phyloP scores from a whole-genome alignment of 2,113 vertebrate genomes.

The Daubentonia madagascariensis region DNA sequence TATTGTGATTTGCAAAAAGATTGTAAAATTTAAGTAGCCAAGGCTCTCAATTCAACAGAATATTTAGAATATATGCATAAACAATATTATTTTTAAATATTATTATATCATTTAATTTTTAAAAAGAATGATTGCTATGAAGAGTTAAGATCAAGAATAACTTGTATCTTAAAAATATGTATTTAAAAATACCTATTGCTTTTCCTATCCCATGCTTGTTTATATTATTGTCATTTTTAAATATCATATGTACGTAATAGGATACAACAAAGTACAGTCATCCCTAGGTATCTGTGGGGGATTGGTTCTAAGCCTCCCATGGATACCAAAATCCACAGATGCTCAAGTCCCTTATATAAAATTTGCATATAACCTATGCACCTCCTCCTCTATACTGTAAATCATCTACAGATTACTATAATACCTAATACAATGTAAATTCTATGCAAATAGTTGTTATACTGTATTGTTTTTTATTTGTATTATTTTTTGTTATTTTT shows the following conservation, averaged over 20 bases:
- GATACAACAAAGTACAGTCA: background rate
- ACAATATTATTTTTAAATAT: background rate
- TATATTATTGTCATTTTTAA: background rate
- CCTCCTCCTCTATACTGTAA: background rate
- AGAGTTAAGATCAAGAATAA: background rate
- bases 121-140: background rate
- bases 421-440: background rate
- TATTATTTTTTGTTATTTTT: background rate
- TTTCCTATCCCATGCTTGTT: background rate
- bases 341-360: background rate
- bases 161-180: background rate
- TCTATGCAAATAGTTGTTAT: background rate
- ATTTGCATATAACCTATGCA: background rate
- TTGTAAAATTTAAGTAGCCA: background rate
- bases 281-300: background rate
- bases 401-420: background rate
- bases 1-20: background rate
- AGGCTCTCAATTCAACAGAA: background rate
- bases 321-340: background rate
- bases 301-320: background rate
- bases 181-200: background rate
- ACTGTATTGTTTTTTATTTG: background rate
- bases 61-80: background rate
- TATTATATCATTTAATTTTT: background rate
- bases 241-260: background rate